Conservation (phyloP, 64 coral and sea anemone genomes). For the Dendrophyllia cribrosa region DNA sequence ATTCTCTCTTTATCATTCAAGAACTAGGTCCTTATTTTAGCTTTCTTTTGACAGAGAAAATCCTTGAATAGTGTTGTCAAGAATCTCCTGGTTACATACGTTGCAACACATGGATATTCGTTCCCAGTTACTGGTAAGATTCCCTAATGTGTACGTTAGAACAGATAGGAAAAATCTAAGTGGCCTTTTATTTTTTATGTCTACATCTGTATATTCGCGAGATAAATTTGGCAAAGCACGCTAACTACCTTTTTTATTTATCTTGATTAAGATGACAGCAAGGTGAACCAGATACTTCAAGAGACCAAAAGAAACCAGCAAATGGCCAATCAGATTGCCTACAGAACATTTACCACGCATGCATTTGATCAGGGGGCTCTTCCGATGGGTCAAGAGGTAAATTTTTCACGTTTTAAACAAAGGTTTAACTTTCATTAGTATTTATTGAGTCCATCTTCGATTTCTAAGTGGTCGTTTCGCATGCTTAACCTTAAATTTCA, state of each 20-base stretch:
- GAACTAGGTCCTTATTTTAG: neutral
- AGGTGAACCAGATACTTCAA: slow-evolving; percentile 7
- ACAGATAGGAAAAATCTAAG: too few relatives aligned
- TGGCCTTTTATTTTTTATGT: too few relatives aligned
- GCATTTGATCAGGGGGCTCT: neutral
- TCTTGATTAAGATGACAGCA: neutral
- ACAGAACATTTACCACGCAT: neutral
- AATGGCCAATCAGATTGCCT: slow-evolving; percentile 22
- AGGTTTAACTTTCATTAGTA: too few relatives aligned
- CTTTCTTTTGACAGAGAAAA: neutral
- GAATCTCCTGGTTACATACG: neutral
- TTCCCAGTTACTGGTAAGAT: slow-evolving; percentile 17
- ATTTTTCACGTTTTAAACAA: too few relatives aligned
- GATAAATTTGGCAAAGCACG: too few relatives aligned
- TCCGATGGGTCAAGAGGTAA: neutral
- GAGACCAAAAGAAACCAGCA: neutral
- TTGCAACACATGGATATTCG: neutral
- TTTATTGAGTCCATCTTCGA: too few relatives aligned
- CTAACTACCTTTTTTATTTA: neutral
- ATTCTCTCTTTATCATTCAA: too few relatives aligned
- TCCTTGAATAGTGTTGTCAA: neutral
- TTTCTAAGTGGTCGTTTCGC: too few relatives aligned
- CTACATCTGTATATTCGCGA: too few relatives aligned
- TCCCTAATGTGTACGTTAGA: too few relatives aligned
- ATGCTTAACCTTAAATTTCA: too few relatives aligned